A percentile compares a stretch with the other conserved stretches of the same genome.
These are phyloP conservation scores for Marisa cornuarietis DNA, from an alignment of 1,140 invertebrate species.

Conservation along the genomic window DNA sequence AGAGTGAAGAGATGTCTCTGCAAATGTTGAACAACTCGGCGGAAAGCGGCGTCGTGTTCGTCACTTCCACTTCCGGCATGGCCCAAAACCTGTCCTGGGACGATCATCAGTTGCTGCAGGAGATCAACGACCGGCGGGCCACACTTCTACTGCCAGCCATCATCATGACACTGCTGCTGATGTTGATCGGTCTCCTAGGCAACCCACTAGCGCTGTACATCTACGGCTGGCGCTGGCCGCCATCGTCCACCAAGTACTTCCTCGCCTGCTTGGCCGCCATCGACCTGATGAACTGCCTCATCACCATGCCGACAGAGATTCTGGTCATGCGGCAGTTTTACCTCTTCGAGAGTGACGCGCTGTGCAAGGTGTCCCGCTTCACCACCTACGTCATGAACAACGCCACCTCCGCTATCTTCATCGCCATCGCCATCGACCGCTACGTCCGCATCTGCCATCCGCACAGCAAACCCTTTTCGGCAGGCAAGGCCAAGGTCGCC, in stretches of 20 bases:
- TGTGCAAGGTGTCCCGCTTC: conserved; percentile 48
- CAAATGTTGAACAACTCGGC: not conserved
- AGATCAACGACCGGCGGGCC: conserved; percentile 41
- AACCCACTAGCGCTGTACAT: conserved; percentile 53
- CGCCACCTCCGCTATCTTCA: conserved; percentile 40
- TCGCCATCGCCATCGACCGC: conserved; percentile 53
- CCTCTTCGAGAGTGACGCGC: conserved; percentile 39
- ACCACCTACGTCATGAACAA: conserved; percentile 47
- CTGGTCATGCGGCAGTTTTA: conserved; percentile 42
- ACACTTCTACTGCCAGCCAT: conserved; percentile 38
- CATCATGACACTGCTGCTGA: conserved; percentile 34
- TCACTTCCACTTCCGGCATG: not conserved
- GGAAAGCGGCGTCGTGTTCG: not conserved
- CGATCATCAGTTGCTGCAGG: conserved; percentile 13
- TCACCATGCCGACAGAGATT: conserved; percentile 54
- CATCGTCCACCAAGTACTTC: conserved; percentile 50
- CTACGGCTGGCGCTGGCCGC: conserved; percentile 47
- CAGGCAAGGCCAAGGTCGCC: conserved; percentile 36
- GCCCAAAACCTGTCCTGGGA: not conserved
- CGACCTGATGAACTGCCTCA: conserved; percentile 51
- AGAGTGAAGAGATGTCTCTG: not conserved
- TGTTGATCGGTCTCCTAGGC: conserved; percentile 48
- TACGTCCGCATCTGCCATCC: conserved; percentile 55
- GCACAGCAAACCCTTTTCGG: conserved; percentile 33
- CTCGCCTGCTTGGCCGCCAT: conserved; percentile 47